Evolutionary conservation across 2,888 invertebrate species (phyloP).

Genomic region (Holacanthella duospinosa): DNA sequence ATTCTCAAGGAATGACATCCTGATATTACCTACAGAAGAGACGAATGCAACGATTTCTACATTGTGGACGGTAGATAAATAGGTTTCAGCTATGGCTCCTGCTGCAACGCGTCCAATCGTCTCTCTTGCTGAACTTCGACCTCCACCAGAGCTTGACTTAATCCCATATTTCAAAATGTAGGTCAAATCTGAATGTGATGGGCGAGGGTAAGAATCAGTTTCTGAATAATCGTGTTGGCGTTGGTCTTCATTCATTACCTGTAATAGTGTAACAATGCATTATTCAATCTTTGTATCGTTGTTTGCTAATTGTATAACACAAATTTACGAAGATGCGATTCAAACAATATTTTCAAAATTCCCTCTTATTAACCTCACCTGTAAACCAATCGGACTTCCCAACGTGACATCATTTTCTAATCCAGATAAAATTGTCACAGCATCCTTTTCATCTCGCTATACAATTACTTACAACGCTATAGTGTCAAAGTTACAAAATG

Average conservation of each 20-base stretch:
- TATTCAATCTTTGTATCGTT: too few relatives aligned
- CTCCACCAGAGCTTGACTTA: neutral
- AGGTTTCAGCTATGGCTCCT: neutral
- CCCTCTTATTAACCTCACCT: neutral
- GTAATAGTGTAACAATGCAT: neutral
- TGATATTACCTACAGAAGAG: neutral
- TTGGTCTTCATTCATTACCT: neutral
- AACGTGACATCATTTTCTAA: neutral
- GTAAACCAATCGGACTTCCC: neutral
- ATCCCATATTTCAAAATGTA: conserved; percentile 3
- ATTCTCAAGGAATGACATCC: neutral
- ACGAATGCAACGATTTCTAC: neutral
- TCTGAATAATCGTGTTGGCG: neutral
- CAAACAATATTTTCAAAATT: too few relatives aligned
- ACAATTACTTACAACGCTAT: too few relatives aligned
- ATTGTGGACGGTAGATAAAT: neutral
- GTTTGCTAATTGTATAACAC: too few relatives aligned
- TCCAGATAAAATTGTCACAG: neutral
- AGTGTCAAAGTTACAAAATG: too few relatives aligned
- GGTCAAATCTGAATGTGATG: neutral
- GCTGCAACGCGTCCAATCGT: neutral
- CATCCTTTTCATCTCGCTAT: conserved; percentile 1
- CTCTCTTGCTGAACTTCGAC: conserved; percentile 1
- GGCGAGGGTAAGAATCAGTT: neutral
- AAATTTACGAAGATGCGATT: too few relatives aligned